phyloP scores from a whole-genome alignment of 2,797 vertebrate species.

The Myioborus miniatus region DNA sequence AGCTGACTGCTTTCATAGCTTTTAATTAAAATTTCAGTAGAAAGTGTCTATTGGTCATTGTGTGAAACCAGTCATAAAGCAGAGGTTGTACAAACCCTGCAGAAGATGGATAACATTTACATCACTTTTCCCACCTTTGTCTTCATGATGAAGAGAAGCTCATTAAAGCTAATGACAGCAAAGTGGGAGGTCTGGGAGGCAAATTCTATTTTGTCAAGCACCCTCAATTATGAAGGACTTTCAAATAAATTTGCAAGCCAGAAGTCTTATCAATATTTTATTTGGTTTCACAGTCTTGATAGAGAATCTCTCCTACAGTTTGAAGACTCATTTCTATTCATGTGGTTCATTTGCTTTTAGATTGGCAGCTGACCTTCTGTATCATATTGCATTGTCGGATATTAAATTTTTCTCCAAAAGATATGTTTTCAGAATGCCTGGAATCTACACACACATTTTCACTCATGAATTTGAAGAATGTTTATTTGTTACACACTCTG shows the following conservation, averaged over 20 bases:
- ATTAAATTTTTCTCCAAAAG: not conserved
- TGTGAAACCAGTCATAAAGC: conserved; percentile 69
- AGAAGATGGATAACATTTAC: conserved; percentile 66
- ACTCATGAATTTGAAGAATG: not conserved
- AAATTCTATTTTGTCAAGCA: conserved; percentile 54
- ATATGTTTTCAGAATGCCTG: not conserved
- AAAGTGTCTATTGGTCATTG: conserved; percentile 74
- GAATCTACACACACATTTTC: not conserved
- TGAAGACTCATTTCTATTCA: not conserved
- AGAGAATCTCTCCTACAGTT: not conserved
- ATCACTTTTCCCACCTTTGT: conserved; percentile 69
- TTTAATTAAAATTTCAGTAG: conserved; percentile 81
- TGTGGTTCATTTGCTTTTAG: not conserved
- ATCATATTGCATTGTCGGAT: not conserved
- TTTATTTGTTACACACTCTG: not conserved
- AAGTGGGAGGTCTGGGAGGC: conserved; percentile 59
- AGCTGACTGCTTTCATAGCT: conserved; percentile 79
- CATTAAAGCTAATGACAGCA: conserved; percentile 68
- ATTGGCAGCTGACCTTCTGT: not conserved
- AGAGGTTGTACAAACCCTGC: conserved; percentile 59
- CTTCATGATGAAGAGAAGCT: conserved; percentile 52
- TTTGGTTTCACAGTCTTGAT: conserved; percentile 5
- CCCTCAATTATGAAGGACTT: conserved; percentile 6
- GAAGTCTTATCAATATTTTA: conserved; percentile 21
- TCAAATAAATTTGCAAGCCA: conserved; percentile 45